phyloP scores from a whole-genome alignment of 2,888 invertebrate species.

The Oscheius sp. region DNA sequence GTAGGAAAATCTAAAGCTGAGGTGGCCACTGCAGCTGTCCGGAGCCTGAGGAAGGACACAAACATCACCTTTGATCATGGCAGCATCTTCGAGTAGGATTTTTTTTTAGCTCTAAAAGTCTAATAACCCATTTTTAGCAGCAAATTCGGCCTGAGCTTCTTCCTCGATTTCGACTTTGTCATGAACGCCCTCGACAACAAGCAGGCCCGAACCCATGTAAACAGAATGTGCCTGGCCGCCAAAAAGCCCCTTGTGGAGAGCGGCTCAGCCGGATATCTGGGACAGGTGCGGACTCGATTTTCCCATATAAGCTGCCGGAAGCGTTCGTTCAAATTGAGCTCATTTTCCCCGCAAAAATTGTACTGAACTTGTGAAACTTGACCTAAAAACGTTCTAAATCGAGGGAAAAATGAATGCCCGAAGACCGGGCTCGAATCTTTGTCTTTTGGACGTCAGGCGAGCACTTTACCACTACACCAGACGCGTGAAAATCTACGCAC shows the following conservation, averaged over 20 bases:
- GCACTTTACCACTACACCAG: too few relatives aligned
- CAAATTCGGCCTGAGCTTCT: constrained; percentile 87
- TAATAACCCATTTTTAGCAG: constrained; percentile 49
- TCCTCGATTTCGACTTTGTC: constrained; percentile 89
- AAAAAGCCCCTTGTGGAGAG: constrained; percentile 94
- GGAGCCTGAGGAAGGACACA: constrained; percentile 55
- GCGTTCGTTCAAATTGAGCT: neutral
- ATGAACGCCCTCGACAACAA: constrained; percentile 96
- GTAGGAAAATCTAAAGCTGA: constrained; percentile 92
- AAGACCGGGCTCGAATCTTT: too few relatives aligned
- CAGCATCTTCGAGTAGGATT: constrained; percentile 80
- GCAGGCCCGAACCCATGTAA: constrained; percentile 96
- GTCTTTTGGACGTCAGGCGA: too few relatives aligned
- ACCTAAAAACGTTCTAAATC: too few relatives aligned
- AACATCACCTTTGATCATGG: constrained; percentile 83
- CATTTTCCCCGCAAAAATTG: neutral
- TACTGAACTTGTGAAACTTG: too few relatives aligned
- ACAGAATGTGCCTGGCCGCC: constrained; percentile 96
- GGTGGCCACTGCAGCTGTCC: constrained; percentile 65
- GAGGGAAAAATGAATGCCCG: too few relatives aligned
- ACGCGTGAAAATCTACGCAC: too few relatives aligned
- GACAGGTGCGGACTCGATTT: constrained; percentile 79
- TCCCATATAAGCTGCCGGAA: too few relatives aligned
- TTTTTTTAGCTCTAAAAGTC: neutral
- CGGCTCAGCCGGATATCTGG: constrained; percentile 95